Evolutionary conservation across 2,113 vertebrate species (phyloP).

Genomic region (Pterocles gutturalis): DNA sequence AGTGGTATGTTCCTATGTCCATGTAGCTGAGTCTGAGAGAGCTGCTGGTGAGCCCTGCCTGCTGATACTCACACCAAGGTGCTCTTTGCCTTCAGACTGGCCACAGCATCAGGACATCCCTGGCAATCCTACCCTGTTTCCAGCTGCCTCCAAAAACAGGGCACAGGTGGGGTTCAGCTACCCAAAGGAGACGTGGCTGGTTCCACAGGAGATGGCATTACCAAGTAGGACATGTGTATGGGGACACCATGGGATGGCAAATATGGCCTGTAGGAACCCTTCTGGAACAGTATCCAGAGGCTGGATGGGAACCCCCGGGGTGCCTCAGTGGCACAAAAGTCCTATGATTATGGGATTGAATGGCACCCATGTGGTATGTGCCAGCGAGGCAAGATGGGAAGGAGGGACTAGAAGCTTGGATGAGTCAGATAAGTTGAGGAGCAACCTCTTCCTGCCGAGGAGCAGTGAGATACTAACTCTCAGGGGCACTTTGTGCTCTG

Average conservation of each 20-base stretch:
- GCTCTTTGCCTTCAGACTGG: background rate
- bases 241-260: background rate
- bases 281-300: background rate
- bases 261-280: background rate
- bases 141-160: background rate
- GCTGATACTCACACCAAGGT: background rate
- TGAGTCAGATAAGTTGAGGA: background rate
- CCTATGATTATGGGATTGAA: background rate
- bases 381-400: background rate
- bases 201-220: background rate
- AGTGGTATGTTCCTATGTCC: accelerated
- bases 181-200: background rate
- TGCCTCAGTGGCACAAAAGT: background rate
- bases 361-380: background rate
- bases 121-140: background rate
- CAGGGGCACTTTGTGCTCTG: background rate
- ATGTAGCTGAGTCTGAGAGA: background rate
- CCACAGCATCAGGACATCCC: background rate
- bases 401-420: background rate
- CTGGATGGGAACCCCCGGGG: background rate
- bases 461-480: background rate
- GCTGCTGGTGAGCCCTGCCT: background rate
- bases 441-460: background rate
- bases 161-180: background rate
- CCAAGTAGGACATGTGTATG: accelerated